phyloP scores from a whole-genome alignment of 2,888 invertebrate species.

The Drosophila melanosoma region DNA sequence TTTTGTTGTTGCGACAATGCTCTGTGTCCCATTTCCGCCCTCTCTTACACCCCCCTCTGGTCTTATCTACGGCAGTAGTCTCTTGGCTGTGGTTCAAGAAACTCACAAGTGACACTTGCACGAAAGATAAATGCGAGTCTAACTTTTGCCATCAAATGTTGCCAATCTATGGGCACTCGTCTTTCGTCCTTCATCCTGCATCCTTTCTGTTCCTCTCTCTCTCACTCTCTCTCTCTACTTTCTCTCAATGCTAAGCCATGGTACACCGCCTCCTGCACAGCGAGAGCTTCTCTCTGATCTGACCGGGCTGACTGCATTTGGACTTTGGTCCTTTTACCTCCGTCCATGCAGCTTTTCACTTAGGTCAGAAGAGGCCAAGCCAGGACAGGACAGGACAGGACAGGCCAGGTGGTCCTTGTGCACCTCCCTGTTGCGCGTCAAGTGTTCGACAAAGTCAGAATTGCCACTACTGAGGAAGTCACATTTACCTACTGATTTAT shows the following conservation, averaged over 20 bases:
- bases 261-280: conserved; percentile 29
- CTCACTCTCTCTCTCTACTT: not conserved
- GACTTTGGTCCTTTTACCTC: conserved; percentile 39
- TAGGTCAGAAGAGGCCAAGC: conserved; percentile 22
- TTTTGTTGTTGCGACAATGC: conserved; percentile 7
- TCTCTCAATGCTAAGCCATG: conserved; percentile 28
- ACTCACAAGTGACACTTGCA: conserved; percentile 80
- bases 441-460: conserved; percentile 59
- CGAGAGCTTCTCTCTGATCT: conserved; percentile 15
- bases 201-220: not conserved
- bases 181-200: conserved; percentile 11
- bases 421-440: conserved; percentile 48
- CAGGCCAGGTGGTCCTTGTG: conserved; percentile 15
- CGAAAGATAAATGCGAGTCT: conserved; percentile 78
- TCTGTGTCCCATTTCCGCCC: not conserved
- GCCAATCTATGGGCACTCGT: conserved; percentile 69
- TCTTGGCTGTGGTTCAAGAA: conserved; percentile 79
- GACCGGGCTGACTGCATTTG: conserved; percentile 34
- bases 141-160: conserved; percentile 80
- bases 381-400: not conserved
- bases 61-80: conserved; percentile 36
- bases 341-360: conserved; percentile 25
- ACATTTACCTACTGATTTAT: conserved; percentile 79
- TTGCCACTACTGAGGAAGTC: conserved; percentile 53
- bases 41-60: not conserved